phyloP scores from a whole-genome alignment of 2,113 vertebrate genomes.

The Cichladusa arquata region DNA sequence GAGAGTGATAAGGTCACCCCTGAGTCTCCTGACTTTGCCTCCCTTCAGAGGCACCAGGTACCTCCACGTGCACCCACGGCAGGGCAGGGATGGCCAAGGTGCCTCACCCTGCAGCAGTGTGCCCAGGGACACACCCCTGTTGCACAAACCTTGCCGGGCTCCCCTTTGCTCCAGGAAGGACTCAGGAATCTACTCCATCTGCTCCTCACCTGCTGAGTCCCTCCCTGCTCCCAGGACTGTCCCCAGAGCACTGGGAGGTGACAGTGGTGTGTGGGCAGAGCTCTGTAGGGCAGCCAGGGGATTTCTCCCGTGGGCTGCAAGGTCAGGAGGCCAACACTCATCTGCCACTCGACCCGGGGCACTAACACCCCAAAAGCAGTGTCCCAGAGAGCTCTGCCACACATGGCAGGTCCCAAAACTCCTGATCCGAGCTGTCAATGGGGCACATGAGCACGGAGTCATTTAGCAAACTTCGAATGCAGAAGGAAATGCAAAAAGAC shows the following conservation, averaged over 20 bases:
- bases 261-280: neutral
- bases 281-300: neutral
- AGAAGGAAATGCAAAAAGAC: neutral
- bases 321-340: neutral
- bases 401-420: fast-evolving
- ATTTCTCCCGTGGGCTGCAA: fast-evolving
- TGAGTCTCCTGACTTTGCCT: neutral
- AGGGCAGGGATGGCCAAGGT: neutral
- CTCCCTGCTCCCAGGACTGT: neutral
- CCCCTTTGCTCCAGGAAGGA: neutral
- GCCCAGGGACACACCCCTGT: neutral
- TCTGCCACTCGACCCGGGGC: neutral
- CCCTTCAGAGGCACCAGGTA: neutral
- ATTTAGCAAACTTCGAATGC: neutral
- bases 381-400: neutral
- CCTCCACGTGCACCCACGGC: neutral
- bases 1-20: no score
- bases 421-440: fast-evolving
- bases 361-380: neutral
- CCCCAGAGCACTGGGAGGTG: fast-evolving
- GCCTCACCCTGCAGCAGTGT: fast-evolving
- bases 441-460: neutral
- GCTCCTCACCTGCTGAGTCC: neutral
- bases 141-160: neutral
- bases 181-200: neutral